These are phyloP conservation scores for Zoanthus sansibaricus DNA, from an alignment of 92 coral and sea anemone genomes.

Conservation along the genomic window DNA sequence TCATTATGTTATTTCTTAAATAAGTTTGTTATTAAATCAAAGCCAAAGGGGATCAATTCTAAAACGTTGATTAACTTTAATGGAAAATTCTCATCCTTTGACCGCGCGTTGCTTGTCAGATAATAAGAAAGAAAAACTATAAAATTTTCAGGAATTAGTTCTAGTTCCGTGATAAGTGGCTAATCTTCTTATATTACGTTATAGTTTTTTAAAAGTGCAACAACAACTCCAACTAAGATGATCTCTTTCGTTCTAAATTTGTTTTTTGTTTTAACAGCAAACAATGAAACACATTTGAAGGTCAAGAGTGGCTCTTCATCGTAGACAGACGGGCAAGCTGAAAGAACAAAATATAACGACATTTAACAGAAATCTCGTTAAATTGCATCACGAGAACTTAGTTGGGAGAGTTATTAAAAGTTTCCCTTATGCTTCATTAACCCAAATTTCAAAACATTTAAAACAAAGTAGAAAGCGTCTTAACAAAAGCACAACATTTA, in stretches of 20 bases:
- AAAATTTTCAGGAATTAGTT: too few species aligned
- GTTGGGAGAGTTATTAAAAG: too few species aligned
- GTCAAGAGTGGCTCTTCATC: neutral
- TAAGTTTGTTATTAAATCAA: neutral
- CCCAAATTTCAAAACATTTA: neutral
- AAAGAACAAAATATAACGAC: neutral
- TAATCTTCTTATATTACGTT: too few species aligned
- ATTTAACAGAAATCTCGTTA: too few species aligned
- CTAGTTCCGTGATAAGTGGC: too few species aligned
- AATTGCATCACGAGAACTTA: too few species aligned
- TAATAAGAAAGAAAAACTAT: too few species aligned
- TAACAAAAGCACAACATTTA: neutral
- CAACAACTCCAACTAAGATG: neutral
- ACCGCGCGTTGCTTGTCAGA: too few species aligned
- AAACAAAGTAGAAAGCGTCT: neutral
- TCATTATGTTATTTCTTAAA: neutral
- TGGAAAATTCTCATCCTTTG: too few species aligned
- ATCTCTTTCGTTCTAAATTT: neutral
- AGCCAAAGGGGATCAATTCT: neutral
- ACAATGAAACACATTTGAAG: slow-evolving; percentile 15
- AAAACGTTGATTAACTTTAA: neutral
- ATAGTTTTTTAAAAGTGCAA: neutral
- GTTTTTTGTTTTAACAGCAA: neutral
- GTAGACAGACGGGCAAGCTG: neutral
- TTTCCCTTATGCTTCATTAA: too few species aligned